A percentile compares a stretch with the other conserved stretches of the same genome.
Conservation (phyloP, 2,888 invertebrate species). For the Drosophila falleni region DNA sequence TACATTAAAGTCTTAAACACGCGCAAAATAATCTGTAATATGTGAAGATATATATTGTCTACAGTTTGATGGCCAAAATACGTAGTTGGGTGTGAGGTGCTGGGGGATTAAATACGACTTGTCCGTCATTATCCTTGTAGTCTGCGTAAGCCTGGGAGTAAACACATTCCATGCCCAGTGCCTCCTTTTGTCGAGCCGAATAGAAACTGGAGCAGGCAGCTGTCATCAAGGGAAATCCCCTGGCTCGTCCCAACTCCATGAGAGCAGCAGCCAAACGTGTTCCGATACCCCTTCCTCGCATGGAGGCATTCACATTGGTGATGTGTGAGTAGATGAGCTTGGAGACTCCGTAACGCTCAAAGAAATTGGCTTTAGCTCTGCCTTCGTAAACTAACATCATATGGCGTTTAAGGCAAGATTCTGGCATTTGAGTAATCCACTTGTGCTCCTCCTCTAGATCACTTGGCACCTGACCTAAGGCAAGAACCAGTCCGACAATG, state of each 20-base stretch:
- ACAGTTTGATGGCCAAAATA: conserved; percentile 24
- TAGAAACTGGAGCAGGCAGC: conserved; percentile 68
- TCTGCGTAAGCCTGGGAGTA: conserved; percentile 53
- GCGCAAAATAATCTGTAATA: too few relatives aligned
- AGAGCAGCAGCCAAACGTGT: conserved; percentile 50
- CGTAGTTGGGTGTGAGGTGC: conserved; percentile 43
- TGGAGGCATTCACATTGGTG: conserved; percentile 48
- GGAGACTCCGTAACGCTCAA: conserved; percentile 50
- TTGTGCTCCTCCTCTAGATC: conserved; percentile 11
- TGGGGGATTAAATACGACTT: conserved; percentile 52
- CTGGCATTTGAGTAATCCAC: not conserved
- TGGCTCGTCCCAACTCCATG: conserved; percentile 56
- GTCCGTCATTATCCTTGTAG: conserved; percentile 50
- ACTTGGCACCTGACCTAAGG: not conserved
- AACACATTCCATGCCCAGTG: conserved; percentile 61
- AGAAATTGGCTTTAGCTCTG: conserved; percentile 59
- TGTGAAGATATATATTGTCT: too few relatives aligned
- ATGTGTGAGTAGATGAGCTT: conserved; percentile 59
- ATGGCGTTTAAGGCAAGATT: conserved; percentile 17
- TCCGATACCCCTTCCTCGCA: conserved; percentile 65
- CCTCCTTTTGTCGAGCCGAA: conserved; percentile 62
- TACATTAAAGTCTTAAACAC: too few relatives aligned
- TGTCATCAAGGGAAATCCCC: conserved; percentile 51
- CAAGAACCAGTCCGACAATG: conserved; percentile 34
- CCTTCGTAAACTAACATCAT: conserved; percentile 46